Base-by-base conservation (phyloP, 2,113 vertebrate genomes). In the Athene cunicularia region DNA sequence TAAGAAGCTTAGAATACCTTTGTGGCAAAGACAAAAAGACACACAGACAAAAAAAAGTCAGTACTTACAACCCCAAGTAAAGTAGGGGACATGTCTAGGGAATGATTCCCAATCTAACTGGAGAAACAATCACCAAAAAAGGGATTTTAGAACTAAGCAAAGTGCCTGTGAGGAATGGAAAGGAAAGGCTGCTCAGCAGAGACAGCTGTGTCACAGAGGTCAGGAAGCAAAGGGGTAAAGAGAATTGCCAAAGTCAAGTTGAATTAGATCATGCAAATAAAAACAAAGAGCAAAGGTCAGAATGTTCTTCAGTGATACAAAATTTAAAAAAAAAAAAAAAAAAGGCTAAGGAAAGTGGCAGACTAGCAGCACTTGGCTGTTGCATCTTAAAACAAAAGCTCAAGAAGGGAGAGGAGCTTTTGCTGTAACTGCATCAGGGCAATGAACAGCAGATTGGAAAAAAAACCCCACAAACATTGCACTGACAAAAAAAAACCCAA, bases 181-280 rank as follows among this genome's bases (percentile, higher is more conserved):
- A 89, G 64, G 58, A 76, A 91, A 43, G 37, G 70, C 35, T 88
- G 52, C 64, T 63, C 70, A 26, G 85, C 72, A 81, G 55, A 86
- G 80, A 39, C 41, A 73, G 77, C 23, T 70, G 41, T 72, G 66
- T 86, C 84, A 66, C 3, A 6, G 81, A 91, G 77, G 87, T 96
- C 85, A 94, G 85, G 85, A 90, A 90, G 83, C 70, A 72, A 96
- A 94, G 64, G 14, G 80, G 83, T 68, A 74, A 80, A 94, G 52
- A 85, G 84, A 91, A 90, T 95, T 41, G 74, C 70, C 73, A 52
- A 94, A 93, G 53, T 73, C 66, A 88, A 82, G 50, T 28, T 90
- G 81, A 92, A 93, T 96, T 80, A 88, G 74, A 59, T 95, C 81
- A 93, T 16, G 13, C 19, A 93, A 91, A 92, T 58, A 75, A 87